Conservation (phyloP, 2,888 invertebrate species). For the Drosophila monieri region DNA sequence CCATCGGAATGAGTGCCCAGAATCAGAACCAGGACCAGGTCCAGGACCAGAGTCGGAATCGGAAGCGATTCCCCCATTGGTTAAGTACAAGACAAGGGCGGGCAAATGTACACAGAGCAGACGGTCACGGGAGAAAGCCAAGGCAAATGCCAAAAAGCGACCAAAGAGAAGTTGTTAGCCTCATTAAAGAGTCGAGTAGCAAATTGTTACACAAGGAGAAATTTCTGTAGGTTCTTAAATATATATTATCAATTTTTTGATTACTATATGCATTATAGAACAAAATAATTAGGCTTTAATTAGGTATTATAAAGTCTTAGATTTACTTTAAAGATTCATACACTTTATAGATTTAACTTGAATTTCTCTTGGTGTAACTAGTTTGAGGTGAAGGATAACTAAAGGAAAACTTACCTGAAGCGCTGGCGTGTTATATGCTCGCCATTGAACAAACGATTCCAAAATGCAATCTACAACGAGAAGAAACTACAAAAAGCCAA, state of each 20-base stretch:
- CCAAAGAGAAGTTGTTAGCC: constrained; percentile 47
- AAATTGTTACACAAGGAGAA: constrained; percentile 3
- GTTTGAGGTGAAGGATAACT: background rate
- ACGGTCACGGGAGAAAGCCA: constrained; percentile 1
- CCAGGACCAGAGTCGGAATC: constrained; percentile 8
- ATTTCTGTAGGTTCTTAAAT: background rate
- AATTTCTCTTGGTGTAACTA: background rate
- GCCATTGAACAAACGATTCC: constrained; percentile 85
- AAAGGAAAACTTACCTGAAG: constrained; percentile 85
- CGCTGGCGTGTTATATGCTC: constrained; percentile 84
- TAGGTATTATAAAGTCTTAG: background rate
- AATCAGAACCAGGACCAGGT: constrained; percentile 4
- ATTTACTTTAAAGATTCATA: background rate
- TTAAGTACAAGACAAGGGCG: constrained; percentile 75
- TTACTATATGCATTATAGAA: too few relatives aligned
- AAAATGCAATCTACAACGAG: constrained; percentile 87
- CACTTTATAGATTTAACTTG: too few relatives aligned
- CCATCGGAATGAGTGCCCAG: constrained; percentile 6
- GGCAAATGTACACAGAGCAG: constrained; percentile 29
- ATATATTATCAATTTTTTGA: too few relatives aligned
- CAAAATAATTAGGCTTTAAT: background rate
- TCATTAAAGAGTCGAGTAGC: constrained; percentile 46
- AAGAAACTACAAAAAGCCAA: constrained; percentile 75
- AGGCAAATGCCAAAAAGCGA: constrained; percentile 1
- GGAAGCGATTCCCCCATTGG: constrained; percentile 43